phyloP scores from a whole-genome alignment of 2,888 invertebrate species.

The Andrena trimmerana region DNA sequence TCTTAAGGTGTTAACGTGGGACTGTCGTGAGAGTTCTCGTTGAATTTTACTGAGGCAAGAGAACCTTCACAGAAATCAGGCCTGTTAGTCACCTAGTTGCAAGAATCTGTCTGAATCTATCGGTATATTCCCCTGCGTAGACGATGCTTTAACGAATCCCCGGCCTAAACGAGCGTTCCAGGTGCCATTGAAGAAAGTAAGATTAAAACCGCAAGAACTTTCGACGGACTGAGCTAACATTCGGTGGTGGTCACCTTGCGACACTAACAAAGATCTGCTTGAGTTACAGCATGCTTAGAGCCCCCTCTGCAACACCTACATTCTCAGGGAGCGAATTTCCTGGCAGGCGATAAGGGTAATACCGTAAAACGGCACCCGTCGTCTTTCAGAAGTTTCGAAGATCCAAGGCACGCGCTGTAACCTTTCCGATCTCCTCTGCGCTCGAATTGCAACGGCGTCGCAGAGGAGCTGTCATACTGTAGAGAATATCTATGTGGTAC shows the following conservation, averaged over 20 bases:
- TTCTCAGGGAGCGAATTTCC: neutral
- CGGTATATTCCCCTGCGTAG: neutral
- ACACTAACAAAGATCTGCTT: neutral
- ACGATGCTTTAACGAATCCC: conserved; percentile 8
- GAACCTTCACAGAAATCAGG: neutral
- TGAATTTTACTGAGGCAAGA: conserved; percentile 9
- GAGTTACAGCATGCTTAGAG: conserved; percentile 24
- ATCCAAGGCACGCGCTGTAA: neutral
- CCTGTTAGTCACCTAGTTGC: neutral
- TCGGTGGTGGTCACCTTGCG: neutral
- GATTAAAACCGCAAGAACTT: conserved; percentile 1
- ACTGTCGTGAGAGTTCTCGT: conserved; percentile 5
- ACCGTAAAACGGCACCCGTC: conserved; percentile 43
- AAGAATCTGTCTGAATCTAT: neutral
- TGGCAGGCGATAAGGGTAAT: conserved; percentile 22
- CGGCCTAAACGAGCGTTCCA: no score
- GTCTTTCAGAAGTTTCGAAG: conserved; percentile 3
- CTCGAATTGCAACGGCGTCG: neutral
- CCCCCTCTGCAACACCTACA: neutral
- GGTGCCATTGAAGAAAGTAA: conserved; percentile 9
- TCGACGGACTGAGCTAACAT: neutral
- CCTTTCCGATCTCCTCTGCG: neutral
- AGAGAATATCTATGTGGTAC: conserved; percentile 65
- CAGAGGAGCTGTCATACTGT: conserved; percentile 59
- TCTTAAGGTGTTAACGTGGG: conserved; percentile 15